Conservation (phyloP, 2,888 invertebrate species). For the Mythimna lalbum region DNA sequence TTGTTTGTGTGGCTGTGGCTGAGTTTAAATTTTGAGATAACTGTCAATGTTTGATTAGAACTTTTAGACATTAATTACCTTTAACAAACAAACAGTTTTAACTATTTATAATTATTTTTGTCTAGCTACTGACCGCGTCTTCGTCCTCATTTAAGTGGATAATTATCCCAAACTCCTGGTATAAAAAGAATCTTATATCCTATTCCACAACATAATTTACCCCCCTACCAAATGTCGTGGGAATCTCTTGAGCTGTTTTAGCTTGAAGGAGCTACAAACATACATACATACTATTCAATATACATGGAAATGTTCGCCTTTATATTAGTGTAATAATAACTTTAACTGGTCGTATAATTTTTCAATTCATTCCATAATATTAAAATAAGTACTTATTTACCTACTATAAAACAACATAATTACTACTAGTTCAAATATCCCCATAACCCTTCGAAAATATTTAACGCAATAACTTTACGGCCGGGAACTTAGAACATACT, state of each 20-base stretch:
- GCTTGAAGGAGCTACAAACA: too few species aligned
- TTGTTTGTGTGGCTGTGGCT: too few species aligned
- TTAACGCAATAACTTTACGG: constrained; percentile 7
- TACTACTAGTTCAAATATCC: constrained; percentile 20
- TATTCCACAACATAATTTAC: too few species aligned
- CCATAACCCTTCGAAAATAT: constrained; percentile 26
- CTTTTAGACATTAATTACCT: background rate
- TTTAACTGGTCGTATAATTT: constrained; percentile 13
- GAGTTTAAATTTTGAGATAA: too few species aligned
- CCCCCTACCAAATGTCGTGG: too few species aligned
- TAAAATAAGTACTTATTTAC: constrained; percentile 6
- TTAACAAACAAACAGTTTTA: background rate
- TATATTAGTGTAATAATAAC: background rate
- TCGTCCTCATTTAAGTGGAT: too few species aligned
- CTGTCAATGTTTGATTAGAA: background rate
- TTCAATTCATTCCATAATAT: constrained; percentile 18
- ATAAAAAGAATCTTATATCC: too few species aligned
- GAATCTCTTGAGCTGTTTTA: too few species aligned
- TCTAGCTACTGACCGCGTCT: too few species aligned
- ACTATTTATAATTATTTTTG: background rate
- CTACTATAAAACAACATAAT: background rate
- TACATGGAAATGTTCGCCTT: background rate
- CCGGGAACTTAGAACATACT: constrained; percentile 15
- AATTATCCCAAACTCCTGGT: too few species aligned
- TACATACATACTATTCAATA: too few species aligned